Conservation (phyloP, 2,797 vertebrate species). For the Sebastes glaucus region DNA sequence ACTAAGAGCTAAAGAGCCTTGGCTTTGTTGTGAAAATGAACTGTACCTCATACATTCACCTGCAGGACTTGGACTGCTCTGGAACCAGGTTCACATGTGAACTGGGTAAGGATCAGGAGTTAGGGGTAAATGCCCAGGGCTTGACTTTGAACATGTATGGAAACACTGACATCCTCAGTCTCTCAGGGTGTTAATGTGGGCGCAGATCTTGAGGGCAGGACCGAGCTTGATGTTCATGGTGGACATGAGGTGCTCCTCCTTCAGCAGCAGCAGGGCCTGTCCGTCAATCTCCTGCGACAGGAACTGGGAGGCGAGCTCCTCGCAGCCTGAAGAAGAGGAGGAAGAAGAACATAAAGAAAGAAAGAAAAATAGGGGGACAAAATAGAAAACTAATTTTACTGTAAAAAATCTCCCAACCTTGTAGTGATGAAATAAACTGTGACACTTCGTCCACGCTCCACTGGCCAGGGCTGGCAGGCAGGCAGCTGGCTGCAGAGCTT, state of each 20-base stretch:
- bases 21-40: not conserved
- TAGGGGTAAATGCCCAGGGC: not conserved
- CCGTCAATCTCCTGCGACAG: conserved; percentile 98
- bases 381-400: not conserved
- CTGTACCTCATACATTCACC: conserved; percentile 30
- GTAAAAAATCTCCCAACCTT: conserved; percentile 80
- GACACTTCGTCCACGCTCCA: conserved; percentile 98
- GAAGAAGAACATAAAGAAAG: not conserved
- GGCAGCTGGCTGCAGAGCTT: conserved; percentile 80
- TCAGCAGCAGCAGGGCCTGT: conserved; percentile 95
- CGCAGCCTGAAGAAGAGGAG: conserved; percentile 85
- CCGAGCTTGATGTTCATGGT: conserved; percentile 99
- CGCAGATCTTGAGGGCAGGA: conserved; percentile 97
- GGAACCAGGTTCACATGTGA: not conserved
- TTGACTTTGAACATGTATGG: not conserved
- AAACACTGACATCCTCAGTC: conserved; percentile 85
- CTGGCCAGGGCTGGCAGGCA: conserved; percentile 87
- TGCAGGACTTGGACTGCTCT: conserved; percentile 1
- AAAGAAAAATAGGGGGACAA: no score
- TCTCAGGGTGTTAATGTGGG: conserved; percentile 94
- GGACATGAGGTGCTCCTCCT: conserved; percentile 99
- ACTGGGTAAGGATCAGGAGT: not conserved
- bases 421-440: conserved; percentile 94
- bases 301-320: conserved; percentile 94
- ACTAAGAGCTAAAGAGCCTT: not conserved